Evolutionary conservation across 2,113 vertebrate species (phyloP).

Genomic region (Lynx canadensis): DNA sequence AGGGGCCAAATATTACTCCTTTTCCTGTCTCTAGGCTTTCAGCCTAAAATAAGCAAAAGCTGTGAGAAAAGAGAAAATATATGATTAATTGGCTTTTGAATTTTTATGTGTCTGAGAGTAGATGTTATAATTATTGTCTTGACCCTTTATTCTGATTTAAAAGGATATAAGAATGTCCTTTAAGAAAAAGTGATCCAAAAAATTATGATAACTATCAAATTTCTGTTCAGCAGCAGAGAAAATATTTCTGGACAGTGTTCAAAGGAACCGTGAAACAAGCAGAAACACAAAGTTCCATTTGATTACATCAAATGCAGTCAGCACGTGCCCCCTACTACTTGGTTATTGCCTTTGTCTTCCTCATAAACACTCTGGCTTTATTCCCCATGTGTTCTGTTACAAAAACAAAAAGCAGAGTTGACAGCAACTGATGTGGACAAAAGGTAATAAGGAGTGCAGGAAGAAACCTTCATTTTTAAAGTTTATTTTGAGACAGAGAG

Average conservation of each 20-base stretch:
- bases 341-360: not conserved
- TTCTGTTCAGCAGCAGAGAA: not conserved
- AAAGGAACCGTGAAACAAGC: not conserved
- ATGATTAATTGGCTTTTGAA: not conserved
- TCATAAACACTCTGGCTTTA: not conserved
- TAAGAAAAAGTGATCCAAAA: not conserved
- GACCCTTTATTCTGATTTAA: slow-evolving; percentile 30
- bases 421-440: not conserved
- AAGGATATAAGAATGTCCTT: not conserved
- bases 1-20: not conserved
- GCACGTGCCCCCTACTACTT: not conserved
- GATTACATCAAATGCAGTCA: not conserved
- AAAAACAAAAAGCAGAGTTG: slow-evolving; percentile 3
- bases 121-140: not conserved
- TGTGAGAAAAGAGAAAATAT: not conserved
- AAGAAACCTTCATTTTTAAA: not conserved
- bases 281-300: not conserved
- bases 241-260: not conserved
- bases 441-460: not conserved
- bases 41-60: not conserved
- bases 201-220: not conserved
- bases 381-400: not conserved
- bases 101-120: not conserved
- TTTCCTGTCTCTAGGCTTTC: not conserved
- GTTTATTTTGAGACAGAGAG: too few species aligned